These are phyloP conservation scores for Pteropus rufus DNA, from an alignment of 2,797 vertebrate genomes.

Conservation along the genomic window DNA sequence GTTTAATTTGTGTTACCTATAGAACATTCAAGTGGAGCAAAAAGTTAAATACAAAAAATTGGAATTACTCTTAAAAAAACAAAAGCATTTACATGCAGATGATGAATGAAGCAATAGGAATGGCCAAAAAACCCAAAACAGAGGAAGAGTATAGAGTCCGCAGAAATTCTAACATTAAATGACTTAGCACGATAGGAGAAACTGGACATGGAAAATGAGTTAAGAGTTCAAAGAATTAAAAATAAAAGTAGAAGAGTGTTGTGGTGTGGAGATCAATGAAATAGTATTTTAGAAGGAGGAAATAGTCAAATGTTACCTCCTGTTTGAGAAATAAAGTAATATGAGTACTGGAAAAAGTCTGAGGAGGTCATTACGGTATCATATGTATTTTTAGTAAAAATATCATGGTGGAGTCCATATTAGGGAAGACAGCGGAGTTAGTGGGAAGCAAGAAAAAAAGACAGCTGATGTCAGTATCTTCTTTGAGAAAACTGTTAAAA, in stretches of 20 bases:
- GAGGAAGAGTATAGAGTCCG: background rate
- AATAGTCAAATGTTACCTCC: background rate
- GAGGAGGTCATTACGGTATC: background rate
- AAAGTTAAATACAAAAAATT: background rate
- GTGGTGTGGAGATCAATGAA: background rate
- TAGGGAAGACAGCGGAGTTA: background rate
- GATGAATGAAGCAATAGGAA: background rate
- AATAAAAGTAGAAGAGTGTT: background rate
- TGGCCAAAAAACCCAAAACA: background rate
- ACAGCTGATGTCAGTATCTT: background rate
- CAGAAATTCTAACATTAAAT: background rate
- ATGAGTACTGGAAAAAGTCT: background rate
- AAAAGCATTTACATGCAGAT: background rate
- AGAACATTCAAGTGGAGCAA: background rate
- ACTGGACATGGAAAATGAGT: background rate
- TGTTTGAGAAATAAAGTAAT: background rate
- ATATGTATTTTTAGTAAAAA: background rate
- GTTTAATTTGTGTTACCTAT: background rate
- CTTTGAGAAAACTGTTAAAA: background rate
- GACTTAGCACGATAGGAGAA: background rate
- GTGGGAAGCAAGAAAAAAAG: background rate
- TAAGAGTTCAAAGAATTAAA: background rate
- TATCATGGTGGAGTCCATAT: background rate
- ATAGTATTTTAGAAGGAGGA: background rate
- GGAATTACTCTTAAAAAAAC: background rate